A percentile compares a stretch with the other conserved stretches of the same genome.
Evolutionary conservation across 2,113 vertebrate species (phyloP).

Genomic region (Ceyx melanurus): DNA sequence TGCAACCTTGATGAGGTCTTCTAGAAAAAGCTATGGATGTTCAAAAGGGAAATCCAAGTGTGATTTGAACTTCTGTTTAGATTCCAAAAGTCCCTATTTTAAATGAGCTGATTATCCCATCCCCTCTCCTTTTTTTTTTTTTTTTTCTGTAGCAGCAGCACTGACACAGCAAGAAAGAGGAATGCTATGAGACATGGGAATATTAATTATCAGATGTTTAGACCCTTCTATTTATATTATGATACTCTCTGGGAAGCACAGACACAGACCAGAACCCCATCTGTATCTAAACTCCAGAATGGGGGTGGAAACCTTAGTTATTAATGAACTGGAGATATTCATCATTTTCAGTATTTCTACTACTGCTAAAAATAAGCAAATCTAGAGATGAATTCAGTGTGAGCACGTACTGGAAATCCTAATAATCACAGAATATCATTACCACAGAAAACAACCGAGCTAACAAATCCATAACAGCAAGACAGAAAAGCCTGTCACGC

Average conservation of each 20-base stretch:
- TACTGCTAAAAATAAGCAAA: not conserved
- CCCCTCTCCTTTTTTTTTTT: too few species aligned
- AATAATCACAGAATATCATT: not conserved
- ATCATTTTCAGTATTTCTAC: not conserved
- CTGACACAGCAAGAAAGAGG: not conserved
- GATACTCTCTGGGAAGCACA: not conserved
- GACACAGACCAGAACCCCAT: conserved; percentile 2
- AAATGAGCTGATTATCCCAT: not conserved
- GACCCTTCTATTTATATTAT: not conserved
- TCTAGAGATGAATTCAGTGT: not conserved
- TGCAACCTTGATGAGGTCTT: not conserved
- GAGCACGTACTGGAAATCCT: not conserved
- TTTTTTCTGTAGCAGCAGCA: fast-evolving
- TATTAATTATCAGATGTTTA: not conserved
- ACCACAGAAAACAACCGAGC: not conserved
- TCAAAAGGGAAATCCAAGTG: not conserved
- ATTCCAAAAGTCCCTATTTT: not conserved
- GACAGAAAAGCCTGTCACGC: not conserved
- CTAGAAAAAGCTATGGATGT: not conserved
- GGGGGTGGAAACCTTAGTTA: conserved; percentile 2
- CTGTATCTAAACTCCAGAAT: conserved; percentile 7
- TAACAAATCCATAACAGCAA: not conserved
- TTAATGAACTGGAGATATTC: not conserved
- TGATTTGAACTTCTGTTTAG: not conserved
- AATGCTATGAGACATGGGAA: not conserved